These are phyloP conservation scores for Philereme vetulata DNA, from an alignment of 2,888 invertebrate species.

Conservation along the genomic window DNA sequence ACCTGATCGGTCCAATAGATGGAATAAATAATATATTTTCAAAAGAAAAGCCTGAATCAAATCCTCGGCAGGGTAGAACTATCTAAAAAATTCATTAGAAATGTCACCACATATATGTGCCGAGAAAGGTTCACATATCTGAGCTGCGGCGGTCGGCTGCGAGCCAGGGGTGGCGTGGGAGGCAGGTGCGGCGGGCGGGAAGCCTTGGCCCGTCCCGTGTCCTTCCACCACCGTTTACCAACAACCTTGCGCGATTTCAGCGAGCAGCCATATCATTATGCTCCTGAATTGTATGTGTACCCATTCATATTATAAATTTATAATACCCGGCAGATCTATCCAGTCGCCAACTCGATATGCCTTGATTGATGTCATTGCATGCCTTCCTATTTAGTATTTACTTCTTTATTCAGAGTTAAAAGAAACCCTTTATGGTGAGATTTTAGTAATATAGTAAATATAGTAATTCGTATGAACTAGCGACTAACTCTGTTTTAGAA, in stretches of 20 bases:
- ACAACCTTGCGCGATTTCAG: constrained; percentile 64
- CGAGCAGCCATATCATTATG: constrained; percentile 30
- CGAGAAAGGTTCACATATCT: constrained; percentile 24
- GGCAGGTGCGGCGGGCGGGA: constrained; percentile 56
- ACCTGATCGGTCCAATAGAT: constrained; percentile 32
- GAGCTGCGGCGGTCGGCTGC: constrained; percentile 34
- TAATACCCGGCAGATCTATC: not conserved
- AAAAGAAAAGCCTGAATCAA: constrained; percentile 12
- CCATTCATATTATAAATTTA: not conserved
- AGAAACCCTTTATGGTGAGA: too few relatives aligned
- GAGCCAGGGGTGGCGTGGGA: constrained; percentile 44
- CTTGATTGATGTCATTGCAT: not conserved
- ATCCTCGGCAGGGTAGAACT: constrained; percentile 9
- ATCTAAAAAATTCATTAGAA: constrained; percentile 22
- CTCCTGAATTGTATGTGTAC: constrained; percentile 10
- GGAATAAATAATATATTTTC: constrained; percentile 10
- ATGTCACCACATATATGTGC: constrained; percentile 16
- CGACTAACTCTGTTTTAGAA: too few relatives aligned
- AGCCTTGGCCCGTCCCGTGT: constrained; percentile 69
- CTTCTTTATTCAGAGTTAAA: too few relatives aligned
- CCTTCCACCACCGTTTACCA: constrained; percentile 66
- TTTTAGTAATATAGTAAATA: too few relatives aligned
- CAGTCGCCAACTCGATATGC: not conserved
- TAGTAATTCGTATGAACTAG: too few relatives aligned
- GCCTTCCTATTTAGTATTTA: too few relatives aligned